phyloP scores from a whole-genome alignment of 2,113 vertebrate species.

The Athene cunicularia region DNA sequence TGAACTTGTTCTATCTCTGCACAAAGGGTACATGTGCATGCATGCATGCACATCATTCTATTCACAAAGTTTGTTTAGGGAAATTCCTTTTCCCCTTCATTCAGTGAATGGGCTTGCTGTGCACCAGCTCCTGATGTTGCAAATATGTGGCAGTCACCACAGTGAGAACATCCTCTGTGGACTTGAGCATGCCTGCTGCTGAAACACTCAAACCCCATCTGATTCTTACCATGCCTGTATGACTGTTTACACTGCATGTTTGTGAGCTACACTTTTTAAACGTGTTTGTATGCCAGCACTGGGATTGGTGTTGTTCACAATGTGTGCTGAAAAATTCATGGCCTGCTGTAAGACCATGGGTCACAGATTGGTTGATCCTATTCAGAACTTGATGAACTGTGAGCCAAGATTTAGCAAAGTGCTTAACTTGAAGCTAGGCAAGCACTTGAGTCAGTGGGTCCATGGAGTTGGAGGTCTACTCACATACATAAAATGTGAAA shows the following conservation, averaged over 20 bases:
- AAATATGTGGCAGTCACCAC: background rate
- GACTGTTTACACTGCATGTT: background rate
- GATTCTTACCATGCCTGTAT: background rate
- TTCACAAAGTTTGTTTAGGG: background rate
- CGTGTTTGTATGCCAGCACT: background rate
- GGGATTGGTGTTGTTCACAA: background rate
- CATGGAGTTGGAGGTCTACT: background rate
- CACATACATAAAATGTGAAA: fast-evolving
- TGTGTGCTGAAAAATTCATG: background rate
- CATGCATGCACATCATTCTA: background rate
- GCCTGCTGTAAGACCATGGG: background rate
- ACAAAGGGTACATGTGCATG: background rate
- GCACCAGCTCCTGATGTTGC: background rate
- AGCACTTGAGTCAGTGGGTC: background rate
- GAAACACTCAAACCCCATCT: background rate
- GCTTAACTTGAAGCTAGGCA: background rate
- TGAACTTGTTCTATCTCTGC: background rate
- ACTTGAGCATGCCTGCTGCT: background rate
- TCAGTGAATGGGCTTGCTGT: background rate
- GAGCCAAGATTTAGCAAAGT: background rate
- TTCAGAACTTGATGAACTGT: background rate
- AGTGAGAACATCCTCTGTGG: background rate
- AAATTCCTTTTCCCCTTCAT: background rate
- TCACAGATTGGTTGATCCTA: background rate
- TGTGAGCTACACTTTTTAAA: background rate